Conservation (phyloP, 1,140 invertebrate species). For the Streblospio benedicti region DNA sequence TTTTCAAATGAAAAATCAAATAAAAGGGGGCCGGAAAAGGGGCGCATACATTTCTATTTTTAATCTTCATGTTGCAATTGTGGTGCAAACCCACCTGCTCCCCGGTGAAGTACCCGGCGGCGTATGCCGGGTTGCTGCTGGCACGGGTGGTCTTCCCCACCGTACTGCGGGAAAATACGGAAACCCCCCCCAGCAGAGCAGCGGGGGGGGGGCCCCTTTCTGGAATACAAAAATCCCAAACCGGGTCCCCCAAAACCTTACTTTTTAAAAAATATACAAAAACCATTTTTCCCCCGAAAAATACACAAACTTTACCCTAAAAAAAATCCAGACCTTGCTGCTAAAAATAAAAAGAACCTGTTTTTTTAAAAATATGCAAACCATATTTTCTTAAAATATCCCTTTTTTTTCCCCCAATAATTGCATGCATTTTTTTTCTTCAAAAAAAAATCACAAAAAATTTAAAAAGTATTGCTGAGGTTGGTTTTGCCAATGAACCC, state of each 20-base stretch:
- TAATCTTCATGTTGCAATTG: too few relatives aligned
- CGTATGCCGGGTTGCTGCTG: slow-evolving; percentile 62
- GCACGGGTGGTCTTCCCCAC: slow-evolving; percentile 65
- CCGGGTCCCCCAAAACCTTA: background rate
- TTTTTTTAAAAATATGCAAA: background rate
- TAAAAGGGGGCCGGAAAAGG: too few relatives aligned
- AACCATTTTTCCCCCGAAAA: background rate
- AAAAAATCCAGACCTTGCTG: background rate
- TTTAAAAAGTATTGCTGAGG: too few relatives aligned
- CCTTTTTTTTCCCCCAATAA: background rate
- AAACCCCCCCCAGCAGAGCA: slow-evolving; percentile 59
- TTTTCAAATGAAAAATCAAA: too few relatives aligned
- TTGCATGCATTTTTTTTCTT: background rate
- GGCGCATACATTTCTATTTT: too few relatives aligned
- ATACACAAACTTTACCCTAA: background rate
- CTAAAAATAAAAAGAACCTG: background rate
- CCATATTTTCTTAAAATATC: background rate
- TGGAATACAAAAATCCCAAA: slow-evolving; percentile 45
- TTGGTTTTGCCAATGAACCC: too few relatives aligned
- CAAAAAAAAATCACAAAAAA: background rate
- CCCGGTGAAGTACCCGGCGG: slow-evolving; percentile 62
- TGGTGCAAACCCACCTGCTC: too few relatives aligned
- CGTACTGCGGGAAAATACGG: slow-evolving; percentile 70
- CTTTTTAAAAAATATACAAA: background rate
- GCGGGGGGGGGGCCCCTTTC: slow-evolving; percentile 50